Evolutionary conservation across 2,113 vertebrate species (phyloP).

Genomic region (Rhinoptilus africanus): DNA sequence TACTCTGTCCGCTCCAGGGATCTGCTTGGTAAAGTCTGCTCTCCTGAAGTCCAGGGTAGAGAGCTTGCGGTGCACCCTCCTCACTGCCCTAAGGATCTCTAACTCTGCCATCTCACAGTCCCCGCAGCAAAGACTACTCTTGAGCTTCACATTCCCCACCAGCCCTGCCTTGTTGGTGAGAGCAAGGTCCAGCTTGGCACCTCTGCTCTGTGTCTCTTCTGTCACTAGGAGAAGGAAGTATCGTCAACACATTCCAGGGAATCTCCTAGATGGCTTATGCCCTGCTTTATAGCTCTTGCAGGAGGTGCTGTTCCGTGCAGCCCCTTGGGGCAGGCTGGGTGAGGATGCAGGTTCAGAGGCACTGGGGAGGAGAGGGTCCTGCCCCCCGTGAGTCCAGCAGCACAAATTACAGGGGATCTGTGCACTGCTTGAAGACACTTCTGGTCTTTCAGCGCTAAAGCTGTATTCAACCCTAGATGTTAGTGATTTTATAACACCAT

Average conservation of each 20-base stretch:
- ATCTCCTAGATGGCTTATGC: neutral
- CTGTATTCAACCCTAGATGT: neutral
- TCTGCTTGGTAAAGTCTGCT: too few species aligned
- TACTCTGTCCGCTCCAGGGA: too few species aligned
- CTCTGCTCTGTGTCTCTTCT: neutral
- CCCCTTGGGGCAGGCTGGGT: neutral
- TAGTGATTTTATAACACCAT: neutral
- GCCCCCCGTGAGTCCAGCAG: fast-evolving
- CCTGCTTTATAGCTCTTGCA: neutral
- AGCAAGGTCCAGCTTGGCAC: neutral
- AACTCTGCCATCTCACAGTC: too few species aligned
- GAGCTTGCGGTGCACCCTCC: too few species aligned
- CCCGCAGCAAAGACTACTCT: too few species aligned
- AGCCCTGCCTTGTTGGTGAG: neutral
- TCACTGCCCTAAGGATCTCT: too few species aligned
- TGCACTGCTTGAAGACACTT: too few species aligned
- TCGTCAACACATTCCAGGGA: neutral
- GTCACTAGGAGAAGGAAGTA: neutral
- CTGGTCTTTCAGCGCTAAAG: neutral
- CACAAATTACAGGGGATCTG: neutral
- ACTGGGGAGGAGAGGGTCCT: neutral
- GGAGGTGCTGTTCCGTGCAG: neutral
- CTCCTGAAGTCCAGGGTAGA: too few species aligned
- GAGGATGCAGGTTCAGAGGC: neutral
- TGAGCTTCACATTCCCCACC: neutral